These are phyloP conservation scores for Brachionus angularis DNA, from an alignment of 1,140 invertebrate species.

Conservation along the genomic window DNA sequence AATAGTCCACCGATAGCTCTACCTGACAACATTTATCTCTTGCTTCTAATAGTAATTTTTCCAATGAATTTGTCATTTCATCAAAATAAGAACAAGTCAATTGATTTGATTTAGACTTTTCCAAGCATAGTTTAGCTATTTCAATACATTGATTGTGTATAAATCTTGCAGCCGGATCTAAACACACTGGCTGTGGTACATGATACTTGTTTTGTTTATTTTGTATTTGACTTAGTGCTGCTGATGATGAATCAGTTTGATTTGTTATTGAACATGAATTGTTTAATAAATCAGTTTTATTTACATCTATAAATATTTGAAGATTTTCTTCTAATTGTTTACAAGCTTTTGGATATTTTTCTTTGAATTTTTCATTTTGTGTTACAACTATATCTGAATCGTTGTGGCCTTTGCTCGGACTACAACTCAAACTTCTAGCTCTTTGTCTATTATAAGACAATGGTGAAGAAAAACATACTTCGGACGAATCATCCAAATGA, in stretches of 20 bases:
- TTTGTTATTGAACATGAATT: neutral
- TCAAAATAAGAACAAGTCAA: conserved; percentile 91
- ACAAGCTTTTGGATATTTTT: conserved; percentile 37
- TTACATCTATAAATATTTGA: conserved; percentile 34
- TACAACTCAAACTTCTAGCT: conserved; percentile 38
- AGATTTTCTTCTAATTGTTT: conserved; percentile 39
- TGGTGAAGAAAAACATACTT: conserved; percentile 3
- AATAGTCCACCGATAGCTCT: conserved; percentile 19
- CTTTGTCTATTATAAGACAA: conserved; percentile 8
- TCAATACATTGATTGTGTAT: conserved; percentile 90
- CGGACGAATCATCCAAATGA: conserved; percentile 28
- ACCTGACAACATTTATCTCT: conserved; percentile 39
- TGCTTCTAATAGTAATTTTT: conserved; percentile 76
- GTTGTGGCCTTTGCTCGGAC: conserved; percentile 28
- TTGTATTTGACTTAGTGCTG: neutral
- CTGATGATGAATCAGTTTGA: neutral
- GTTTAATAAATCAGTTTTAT: conserved; percentile 27
- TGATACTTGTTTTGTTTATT: conserved; percentile 4
- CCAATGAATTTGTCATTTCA: conserved; percentile 90
- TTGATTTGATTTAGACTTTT: conserved; percentile 86
- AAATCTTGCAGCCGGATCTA: conserved; percentile 83
- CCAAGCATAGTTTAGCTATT: conserved; percentile 86
- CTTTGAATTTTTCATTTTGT: conserved; percentile 31
- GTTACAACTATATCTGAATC: conserved; percentile 2
- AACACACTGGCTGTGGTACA: conserved; percentile 6